Evolutionary conservation across 2,113 vertebrate genomes (phyloP), one percentile per base, ranked within the genome.

Genomic region (Embiotoca jacksoni): DNA sequence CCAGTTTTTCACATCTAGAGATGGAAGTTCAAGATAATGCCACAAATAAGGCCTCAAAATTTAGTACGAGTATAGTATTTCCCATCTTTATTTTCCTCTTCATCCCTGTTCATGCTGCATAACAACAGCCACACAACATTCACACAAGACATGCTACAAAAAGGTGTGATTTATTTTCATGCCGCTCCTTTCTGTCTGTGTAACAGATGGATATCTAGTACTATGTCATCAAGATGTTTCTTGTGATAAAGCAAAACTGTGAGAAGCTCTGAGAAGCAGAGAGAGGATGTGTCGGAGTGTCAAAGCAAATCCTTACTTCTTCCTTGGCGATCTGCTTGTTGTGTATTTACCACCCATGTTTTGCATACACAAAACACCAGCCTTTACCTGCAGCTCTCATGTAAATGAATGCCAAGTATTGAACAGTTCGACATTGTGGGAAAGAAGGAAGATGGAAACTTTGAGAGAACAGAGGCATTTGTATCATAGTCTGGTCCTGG

Each of bases 401-500:
- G 68, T 82, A 83, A 86, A 88, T 80, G 5, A 14, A 54, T 46
- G 31, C 39, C 6, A 10, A 46, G 39, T 10, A 46, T n/a, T 11
- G 2, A 78, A 69, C 73, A 60, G 46, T 60, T 66, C 63, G 79
- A 47, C 31, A 10, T 55, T 72, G 68, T 65, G 6, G 47, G 65
- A 75, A 69, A 44, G 69, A 64, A 58, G 30, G 47, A 63, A 59
- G 44, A 50, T 31, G 58, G 35, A 67, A 36, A 67, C 63, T 70
- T 47, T 44, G 52, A 33, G 7, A 77, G 66, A 87, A 83, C 63
- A 78, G 89, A 81, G 67, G 57, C 62, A 32, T 78, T 75, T 83
- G 79, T 66, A 44, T 86, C 41, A 65, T 52, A 15, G 37, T 65
- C 41, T 72, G 83, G 41, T 67, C 64, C 31, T 35, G 72, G 70